These are phyloP conservation scores for Drepana falcataria DNA, from an alignment of 2,888 invertebrate species.

Conservation along the genomic window DNA sequence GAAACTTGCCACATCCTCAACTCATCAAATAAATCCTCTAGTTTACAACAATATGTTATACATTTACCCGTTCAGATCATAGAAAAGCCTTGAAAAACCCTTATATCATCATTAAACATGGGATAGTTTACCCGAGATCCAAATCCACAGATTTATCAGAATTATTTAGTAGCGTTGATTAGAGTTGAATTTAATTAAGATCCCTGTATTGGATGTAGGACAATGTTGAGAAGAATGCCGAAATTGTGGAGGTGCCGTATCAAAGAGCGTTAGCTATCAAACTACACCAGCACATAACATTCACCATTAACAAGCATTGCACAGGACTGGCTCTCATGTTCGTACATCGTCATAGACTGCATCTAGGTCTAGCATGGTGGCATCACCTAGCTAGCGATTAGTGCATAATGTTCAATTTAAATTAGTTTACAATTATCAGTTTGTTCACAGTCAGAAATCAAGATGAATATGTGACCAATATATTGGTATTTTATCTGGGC, in stretches of 20 bases:
- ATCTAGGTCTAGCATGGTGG: constrained; percentile 72
- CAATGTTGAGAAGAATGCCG: constrained; percentile 15
- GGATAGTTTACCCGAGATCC: constrained; percentile 6
- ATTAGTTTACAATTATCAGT: constrained; percentile 25
- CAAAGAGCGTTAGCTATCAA: constrained; percentile 29
- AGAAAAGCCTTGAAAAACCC: constrained; percentile 28
- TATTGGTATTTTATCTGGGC: constrained; percentile 44
- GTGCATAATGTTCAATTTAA: constrained; percentile 48
- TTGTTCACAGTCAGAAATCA: constrained; percentile 12
- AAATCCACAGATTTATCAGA: constrained; percentile 19
- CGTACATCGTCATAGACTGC: constrained; percentile 62
- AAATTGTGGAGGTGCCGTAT: constrained; percentile 14
- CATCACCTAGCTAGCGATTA: constrained; percentile 69
- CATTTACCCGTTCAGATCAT: constrained; percentile 20
- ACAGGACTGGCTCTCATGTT: constrained; percentile 68
- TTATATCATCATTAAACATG: constrained; percentile 18
- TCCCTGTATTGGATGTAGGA: constrained; percentile 6
- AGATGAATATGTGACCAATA: constrained; percentile 20
- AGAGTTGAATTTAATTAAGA: constrained; percentile 17
- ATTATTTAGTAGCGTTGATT: constrained; percentile 14
- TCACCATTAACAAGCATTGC: constrained; percentile 71
- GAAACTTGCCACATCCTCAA: constrained; percentile 9
- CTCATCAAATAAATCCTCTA: constrained; percentile 11
- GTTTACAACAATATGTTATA: constrained; percentile 9
- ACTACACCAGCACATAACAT: constrained; percentile 67